Evolutionary conservation across 2,113 vertebrate species (phyloP).

Genomic region (Delphinapterus leucas): DNA sequence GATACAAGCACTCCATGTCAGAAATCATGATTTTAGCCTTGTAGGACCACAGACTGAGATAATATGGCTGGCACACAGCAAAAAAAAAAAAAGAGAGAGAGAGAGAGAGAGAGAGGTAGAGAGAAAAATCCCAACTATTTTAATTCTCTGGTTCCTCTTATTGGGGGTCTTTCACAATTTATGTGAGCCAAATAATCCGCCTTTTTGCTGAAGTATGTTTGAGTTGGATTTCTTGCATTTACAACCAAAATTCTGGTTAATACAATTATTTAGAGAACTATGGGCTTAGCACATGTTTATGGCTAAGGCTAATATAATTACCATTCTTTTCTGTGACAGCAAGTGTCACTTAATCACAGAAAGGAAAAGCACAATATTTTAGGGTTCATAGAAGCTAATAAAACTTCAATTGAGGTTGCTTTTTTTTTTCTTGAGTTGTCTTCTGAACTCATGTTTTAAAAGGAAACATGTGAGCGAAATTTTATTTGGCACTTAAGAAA

Average conservation of each 20-base stretch:
- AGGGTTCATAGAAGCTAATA: not conserved
- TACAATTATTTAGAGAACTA: slow-evolving; percentile 14
- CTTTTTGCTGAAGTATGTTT: not conserved
- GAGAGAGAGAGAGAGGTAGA: not conserved
- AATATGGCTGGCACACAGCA: not conserved
- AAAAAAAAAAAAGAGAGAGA: not conserved
- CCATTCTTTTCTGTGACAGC: not conserved
- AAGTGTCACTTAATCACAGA: not conserved
- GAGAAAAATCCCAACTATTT: not conserved
- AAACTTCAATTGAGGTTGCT: not conserved
- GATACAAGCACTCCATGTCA: not conserved
- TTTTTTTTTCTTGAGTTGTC: not conserved
- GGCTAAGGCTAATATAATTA: not conserved
- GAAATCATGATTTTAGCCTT: not conserved
- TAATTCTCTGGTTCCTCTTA: not conserved
- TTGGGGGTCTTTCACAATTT: not conserved
- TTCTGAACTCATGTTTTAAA: slow-evolving; percentile 1
- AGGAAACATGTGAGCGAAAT: not conserved
- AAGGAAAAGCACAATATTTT: not conserved
- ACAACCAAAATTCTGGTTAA: not conserved
- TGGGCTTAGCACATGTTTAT: not conserved
- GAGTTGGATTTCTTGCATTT: slow-evolving; percentile 2
- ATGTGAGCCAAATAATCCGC: not conserved
- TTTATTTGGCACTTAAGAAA: slow-evolving; percentile 30
- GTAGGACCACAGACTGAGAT: not conserved